Conservation (phyloP, 2,888 invertebrate genomes). For the Acanthopleura granulata region DNA sequence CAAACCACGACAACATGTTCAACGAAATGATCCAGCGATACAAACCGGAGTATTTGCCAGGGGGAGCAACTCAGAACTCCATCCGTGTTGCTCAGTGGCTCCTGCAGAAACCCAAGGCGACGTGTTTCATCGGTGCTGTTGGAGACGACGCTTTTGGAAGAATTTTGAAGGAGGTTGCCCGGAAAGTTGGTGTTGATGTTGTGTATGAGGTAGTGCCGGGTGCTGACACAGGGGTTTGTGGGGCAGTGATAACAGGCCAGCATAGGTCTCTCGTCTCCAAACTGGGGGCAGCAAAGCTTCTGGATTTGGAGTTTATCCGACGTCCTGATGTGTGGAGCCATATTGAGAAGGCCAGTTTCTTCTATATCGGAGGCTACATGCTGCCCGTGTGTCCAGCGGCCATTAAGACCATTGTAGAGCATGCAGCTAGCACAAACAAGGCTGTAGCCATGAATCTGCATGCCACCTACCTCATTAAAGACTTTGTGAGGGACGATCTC, state of each 20-base stretch:
- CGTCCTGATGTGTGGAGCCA: constrained; percentile 79
- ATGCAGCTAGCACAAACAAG: constrained; percentile 80
- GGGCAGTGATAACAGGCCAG: constrained; percentile 86
- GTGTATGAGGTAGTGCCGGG: constrained; percentile 82
- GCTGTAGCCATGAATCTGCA: constrained; percentile 93
- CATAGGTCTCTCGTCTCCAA: constrained; percentile 95
- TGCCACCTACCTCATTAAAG: constrained; percentile 92
- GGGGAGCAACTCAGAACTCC: constrained; percentile 96
- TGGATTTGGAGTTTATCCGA: constrained; percentile 81
- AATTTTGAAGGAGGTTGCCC: constrained; percentile 85
- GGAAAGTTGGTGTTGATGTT: constrained; percentile 84
- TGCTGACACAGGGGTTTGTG: constrained; percentile 91
- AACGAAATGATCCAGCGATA: constrained; percentile 73
- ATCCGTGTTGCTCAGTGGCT: constrained; percentile 95
- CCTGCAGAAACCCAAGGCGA: constrained; percentile 81
- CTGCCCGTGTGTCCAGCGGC: constrained; percentile 93
- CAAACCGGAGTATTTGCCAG: constrained; percentile 84
- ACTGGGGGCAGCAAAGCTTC: constrained; percentile 93
- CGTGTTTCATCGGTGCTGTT: constrained; percentile 94
- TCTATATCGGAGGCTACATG: constrained; percentile 96
- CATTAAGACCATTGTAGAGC: constrained; percentile 84
- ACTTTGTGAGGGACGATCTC: constrained; percentile 85
- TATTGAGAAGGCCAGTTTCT: constrained; percentile 84
- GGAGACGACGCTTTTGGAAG: constrained; percentile 90
- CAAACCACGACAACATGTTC: constrained; percentile 84